Conservation (phyloP, 2,113 vertebrate species). For the Cathartes aura region DNA sequence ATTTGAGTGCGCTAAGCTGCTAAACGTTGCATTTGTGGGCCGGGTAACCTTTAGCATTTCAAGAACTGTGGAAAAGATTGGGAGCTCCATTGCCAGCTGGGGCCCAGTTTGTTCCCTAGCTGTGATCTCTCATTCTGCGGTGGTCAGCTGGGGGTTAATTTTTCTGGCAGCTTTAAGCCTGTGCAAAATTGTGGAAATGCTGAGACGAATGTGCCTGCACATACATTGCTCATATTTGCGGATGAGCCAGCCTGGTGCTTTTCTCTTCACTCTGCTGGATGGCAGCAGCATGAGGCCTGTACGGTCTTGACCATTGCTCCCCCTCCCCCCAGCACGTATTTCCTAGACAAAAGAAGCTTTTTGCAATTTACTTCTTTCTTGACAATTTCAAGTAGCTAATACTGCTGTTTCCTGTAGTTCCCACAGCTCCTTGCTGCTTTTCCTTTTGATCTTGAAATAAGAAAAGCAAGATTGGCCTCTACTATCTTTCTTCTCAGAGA, state of each 20-base stretch:
- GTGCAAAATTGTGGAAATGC: background rate
- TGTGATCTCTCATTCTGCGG: background rate
- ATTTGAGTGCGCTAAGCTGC: conserved; percentile 4
- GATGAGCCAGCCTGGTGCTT: background rate
- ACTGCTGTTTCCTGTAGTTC: conserved; percentile 24
- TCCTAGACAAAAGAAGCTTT: conserved; percentile 24
- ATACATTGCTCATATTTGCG: background rate
- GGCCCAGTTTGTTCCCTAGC: background rate
- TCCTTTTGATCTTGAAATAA: conserved; percentile 26
- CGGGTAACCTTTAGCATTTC: background rate
- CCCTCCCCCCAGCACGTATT: background rate
- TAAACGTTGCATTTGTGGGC: background rate
- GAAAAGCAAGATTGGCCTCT: background rate
- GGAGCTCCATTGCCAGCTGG: background rate
- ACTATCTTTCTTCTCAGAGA: background rate
- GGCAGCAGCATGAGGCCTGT: background rate
- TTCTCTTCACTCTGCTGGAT: conserved; percentile 8
- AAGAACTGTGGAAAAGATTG: background rate
- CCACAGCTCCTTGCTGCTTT: conserved; percentile 26
- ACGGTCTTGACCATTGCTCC: background rate
- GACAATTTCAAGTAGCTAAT: conserved; percentile 23
- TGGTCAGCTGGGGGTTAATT: conserved; percentile 51
- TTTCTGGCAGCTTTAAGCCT: background rate
- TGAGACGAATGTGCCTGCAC: conserved; percentile 9
- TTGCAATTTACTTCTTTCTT: conserved; percentile 20